These are phyloP conservation scores for Dimorphilus gyrociliatus DNA, from an alignment of 2,888 invertebrate genomes.

Conservation along the genomic window DNA sequence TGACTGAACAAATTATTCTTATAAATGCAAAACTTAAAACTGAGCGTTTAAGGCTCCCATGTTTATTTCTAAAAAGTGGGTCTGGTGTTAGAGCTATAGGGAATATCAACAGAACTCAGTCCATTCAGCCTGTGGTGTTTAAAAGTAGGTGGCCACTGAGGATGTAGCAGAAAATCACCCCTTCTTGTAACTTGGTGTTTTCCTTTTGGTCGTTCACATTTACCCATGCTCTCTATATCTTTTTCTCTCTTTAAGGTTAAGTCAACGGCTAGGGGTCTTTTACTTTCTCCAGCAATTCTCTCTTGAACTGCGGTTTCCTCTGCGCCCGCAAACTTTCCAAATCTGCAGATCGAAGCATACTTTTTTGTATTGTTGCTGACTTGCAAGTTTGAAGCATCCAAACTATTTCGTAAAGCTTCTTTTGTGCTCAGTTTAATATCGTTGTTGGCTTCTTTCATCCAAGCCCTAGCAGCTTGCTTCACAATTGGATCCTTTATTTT, in stretches of 20 bases:
- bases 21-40: no score
- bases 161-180: slow-evolving; percentile 32
- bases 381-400: no score
- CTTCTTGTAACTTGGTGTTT: slow-evolving; percentile 10
- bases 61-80: no score
- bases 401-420: no score
- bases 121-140: slow-evolving; percentile 21
- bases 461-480: slow-evolving; percentile 21
- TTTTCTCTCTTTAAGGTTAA: not conserved
- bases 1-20: no score
- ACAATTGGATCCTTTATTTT: slow-evolving; percentile 13
- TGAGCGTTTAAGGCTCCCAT: no score
- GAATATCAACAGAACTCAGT: slow-evolving; percentile 5
- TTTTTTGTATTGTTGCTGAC: no score
- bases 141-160: slow-evolving; percentile 29
- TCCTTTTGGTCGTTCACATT: slow-evolving; percentile 2
- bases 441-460: slow-evolving; percentile 23
- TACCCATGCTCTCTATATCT: slow-evolving; percentile 4
- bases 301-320: no score
- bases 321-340: no score
- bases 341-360: no score
- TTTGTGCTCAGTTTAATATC: slow-evolving; percentile 17
- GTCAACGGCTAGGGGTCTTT: not conserved
- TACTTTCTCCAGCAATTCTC: no score
- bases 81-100: no score